Evolutionary conservation across 2,797 vertebrate species (phyloP), one percentile per base, ranked within the genome.

Genomic region (Sebastes paucispinis): DNA sequence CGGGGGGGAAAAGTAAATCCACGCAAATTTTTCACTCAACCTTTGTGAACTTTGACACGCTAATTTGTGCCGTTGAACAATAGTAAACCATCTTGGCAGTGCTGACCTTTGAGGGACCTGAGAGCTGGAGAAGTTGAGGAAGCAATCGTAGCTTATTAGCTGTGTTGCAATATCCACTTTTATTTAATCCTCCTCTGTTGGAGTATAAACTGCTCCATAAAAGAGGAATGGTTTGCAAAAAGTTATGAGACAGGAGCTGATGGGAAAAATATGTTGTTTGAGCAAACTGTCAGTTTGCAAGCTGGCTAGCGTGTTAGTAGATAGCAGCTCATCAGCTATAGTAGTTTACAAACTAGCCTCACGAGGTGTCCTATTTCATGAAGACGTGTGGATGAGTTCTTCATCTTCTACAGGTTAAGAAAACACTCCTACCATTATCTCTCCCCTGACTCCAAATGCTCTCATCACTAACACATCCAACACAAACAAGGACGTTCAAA

Each of bases 81-180:
- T 2, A 39, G 7, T 14, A 13, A 63, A 39, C 20, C 12, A 65
- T 39, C 20, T 24, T 36, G 60, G 5, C 11, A 1, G 12, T 13
- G 13, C 14, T 77, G 64, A 75, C 68, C 47, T 84, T 65, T 80
- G n/a, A 43, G 55, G 20, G 11, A 75, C 59, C 8, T 24, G 36
- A 64, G 31, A 27, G 13, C 31, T 20, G 22, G 18, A 22, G n/a
- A 76, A 22, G 54, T 25, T 32, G 27, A 50, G 7, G 10, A 79
- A 70, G 11, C 8, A 18, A 47, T 47, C 16, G 16, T 18, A 47
- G 43, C 24, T 24, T 24, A 62, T 10, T 31, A 72, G 20, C 24
- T 29, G 34, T 13, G 10, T 59, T 60, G 18, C n/a, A 31, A 6
- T 20, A 16, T 62, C 39, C 24, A 52, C 11, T 29, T 24, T 32